Percentiles rank a stretch among this genome's conserved stretches.
Evolutionary conservation across 2,888 invertebrate species (phyloP).

Genomic region (Andrena bucephala): DNA sequence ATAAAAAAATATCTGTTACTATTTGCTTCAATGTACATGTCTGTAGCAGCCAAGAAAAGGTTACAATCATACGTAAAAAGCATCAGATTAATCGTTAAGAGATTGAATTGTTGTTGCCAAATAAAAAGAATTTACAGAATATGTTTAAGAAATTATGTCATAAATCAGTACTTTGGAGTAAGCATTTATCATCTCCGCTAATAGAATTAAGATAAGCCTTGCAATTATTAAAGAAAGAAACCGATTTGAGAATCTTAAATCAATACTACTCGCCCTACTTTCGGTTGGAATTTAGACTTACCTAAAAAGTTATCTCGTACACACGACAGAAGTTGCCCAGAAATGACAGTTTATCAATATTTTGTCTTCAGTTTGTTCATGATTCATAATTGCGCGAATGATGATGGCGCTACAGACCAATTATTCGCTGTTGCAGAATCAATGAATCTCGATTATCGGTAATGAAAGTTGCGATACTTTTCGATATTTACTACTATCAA

Average conservation of each 20-base stretch:
- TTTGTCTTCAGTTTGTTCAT: background rate
- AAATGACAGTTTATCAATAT: background rate
- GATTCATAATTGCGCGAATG: background rate
- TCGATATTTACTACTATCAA: background rate
- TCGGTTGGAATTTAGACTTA: background rate
- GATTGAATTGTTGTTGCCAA: too few species aligned
- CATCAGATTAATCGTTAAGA: too few species aligned
- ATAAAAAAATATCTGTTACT: too few species aligned
- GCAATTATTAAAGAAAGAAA: background rate
- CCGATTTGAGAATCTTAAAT: background rate
- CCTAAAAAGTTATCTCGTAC: constrained; percentile 1
- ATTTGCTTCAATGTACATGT: too few species aligned
- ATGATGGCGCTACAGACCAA: background rate
- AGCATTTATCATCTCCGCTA: background rate
- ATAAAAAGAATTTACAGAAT: background rate
- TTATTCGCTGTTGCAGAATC: background rate
- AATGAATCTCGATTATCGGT: background rate
- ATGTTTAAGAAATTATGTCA: background rate
- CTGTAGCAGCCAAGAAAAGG: too few species aligned
- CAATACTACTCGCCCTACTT: background rate
- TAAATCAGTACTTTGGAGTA: background rate
- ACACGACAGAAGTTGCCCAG: background rate
- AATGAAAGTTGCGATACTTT: background rate
- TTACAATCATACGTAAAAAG: background rate
- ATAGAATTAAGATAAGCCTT: background rate